Evolutionary conservation across 1,140 invertebrate genomes (phyloP), one percentile per base, ranked within the genome.

Genomic region (Tetramorium parvispinum): DNA sequence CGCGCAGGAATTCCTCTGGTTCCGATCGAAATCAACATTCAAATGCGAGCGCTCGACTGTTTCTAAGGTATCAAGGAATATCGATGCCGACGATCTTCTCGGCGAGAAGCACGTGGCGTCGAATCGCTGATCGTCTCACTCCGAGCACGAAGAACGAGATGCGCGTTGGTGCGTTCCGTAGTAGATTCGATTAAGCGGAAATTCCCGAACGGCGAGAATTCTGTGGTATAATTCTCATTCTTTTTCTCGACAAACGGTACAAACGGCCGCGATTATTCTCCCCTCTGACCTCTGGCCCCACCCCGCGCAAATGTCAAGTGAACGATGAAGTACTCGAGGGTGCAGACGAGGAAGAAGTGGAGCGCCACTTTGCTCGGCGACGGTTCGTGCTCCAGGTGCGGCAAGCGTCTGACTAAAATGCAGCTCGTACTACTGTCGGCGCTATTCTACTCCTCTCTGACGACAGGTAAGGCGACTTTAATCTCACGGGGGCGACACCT

Each of bases 341-440:
- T 16, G 59, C 40, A 85, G 77, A 21, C 53, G 66, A 46, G 32
- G 57, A 83, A 75, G 79, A 83, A 82, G 63, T 78, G 75, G 85
- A 43, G 70, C 87, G 71, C 46, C 77, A 70, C 85, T 91, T 88
- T 49, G 66, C 66, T 27, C 53, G 86, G 40, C 75, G 86, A 24
- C 68, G 88, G 87, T 86, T 90, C 81, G 85, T 91, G 78, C 66
- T 89, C 40, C 90, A 91, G 83, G 85, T 89, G 85, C 73, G 59
- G 73, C 46, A 86, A 83, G 70, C 85, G 91, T 87, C 88, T 59
- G 86, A 88, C 82, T 51, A 90, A 91, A 92, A 93, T 93, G 91
- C 70, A 86, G 57, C 87, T 93, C 37, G 49, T 70, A 85, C 85
- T 92, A 87, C 88, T 92, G 59, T 71, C 85, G 49, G 81, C 77